These are phyloP conservation scores for Crocallis elinguaria DNA, from an alignment of 2,888 invertebrate genomes.

Conservation along the genomic window DNA sequence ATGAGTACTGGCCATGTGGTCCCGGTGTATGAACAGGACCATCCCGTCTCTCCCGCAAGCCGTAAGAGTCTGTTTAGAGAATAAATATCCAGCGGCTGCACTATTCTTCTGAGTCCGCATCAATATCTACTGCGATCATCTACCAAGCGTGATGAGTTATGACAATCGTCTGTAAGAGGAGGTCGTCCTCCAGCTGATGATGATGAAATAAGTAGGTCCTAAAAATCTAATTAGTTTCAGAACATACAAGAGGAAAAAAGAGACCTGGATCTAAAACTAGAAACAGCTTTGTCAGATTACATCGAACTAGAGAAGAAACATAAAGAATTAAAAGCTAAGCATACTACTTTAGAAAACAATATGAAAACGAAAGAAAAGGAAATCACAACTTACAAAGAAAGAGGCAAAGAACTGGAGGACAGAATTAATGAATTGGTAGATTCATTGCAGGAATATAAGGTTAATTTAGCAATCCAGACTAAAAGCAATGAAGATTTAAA, in stretches of 20 bases:
- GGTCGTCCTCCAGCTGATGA: background rate
- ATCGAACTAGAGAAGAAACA: slow-evolving; percentile 76
- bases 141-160: too few relatives aligned
- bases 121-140: too few relatives aligned
- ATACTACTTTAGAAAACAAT: slow-evolving; percentile 53
- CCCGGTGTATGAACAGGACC: too few relatives aligned
- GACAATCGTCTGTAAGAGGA: too few relatives aligned
- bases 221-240: slow-evolving; percentile 40
- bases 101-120: too few relatives aligned
- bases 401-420: slow-evolving; percentile 59
- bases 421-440: slow-evolving; percentile 56
- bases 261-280: slow-evolving; percentile 82
- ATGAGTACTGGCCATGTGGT: too few relatives aligned
- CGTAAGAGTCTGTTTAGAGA: too few relatives aligned
- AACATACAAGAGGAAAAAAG: slow-evolving; percentile 79
- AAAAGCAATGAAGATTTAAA: slow-evolving; percentile 67
- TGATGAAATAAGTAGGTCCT: background rate
- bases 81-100: too few relatives aligned
- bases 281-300: slow-evolving; percentile 80
- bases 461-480: slow-evolving; percentile 63
- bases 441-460: slow-evolving; percentile 61
- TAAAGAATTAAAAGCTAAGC: slow-evolving; percentile 58
- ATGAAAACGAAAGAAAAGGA: slow-evolving; percentile 73
- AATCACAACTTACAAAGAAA: slow-evolving; percentile 70
- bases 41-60: too few relatives aligned